phyloP scores from a whole-genome alignment of 2,888 invertebrate species.

The Rotaria magnacalcarata region DNA sequence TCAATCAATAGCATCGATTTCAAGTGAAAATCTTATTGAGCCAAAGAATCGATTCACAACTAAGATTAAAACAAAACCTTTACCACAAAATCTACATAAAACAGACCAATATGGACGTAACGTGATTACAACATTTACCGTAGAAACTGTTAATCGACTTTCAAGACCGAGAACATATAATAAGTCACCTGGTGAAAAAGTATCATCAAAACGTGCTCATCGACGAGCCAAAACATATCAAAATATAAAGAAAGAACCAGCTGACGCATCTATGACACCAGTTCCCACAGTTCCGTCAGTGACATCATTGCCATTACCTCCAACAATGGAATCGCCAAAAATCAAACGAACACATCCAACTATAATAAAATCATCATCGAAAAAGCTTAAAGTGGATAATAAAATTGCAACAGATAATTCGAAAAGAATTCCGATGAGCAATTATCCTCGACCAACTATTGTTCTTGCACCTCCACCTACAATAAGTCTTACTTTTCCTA shows the following conservation, averaged over 20 bases:
- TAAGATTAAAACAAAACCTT: neutral
- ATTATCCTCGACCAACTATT: neutral
- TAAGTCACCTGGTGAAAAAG: neutral
- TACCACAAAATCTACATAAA: neutral
- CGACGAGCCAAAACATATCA: neutral
- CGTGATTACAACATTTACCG: neutral
- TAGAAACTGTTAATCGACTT: neutral
- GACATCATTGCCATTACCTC: neutral
- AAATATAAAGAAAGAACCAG: neutral
- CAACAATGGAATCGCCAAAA: neutral
- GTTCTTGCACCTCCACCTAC: neutral
- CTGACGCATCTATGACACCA: neutral
- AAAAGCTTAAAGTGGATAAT: neutral
- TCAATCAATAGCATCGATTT: neutral
- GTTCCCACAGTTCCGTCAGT: neutral
- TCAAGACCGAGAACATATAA: neutral
- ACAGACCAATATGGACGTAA: neutral
- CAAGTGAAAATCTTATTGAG: neutral
- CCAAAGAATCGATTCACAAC: neutral
- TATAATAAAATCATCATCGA: neutral
- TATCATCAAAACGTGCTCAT: neutral
- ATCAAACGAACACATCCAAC: neutral
- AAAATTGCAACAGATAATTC: neutral
- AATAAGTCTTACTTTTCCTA: neutral
- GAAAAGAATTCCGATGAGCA: neutral